Evolutionary conservation across 2,888 invertebrate genomes (phyloP).

Genomic region (Cheiracanthium punctorium): DNA sequence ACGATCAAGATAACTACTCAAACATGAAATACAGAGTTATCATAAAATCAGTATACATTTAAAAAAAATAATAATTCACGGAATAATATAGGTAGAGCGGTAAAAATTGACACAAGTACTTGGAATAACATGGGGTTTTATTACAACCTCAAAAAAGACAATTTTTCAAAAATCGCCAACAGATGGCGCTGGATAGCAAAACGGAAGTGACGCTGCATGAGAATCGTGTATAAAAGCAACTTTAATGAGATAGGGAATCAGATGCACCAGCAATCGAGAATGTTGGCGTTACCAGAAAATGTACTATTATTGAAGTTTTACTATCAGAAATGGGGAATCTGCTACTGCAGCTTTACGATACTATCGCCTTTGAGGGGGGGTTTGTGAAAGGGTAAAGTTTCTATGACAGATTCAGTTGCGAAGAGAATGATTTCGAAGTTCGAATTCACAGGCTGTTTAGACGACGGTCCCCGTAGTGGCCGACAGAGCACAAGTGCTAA

Average conservation of each 20-base stretch:
- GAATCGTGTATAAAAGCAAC: not conserved
- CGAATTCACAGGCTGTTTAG: conserved; percentile 4
- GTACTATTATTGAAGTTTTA: conserved; percentile 3
- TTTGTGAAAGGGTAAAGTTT: not conserved
- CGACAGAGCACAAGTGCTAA: not conserved
- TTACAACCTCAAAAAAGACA: not conserved
- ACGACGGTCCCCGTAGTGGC: not conserved
- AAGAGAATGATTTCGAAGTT: conserved; percentile 6
- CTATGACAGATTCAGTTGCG: not conserved
- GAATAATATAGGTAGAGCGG: not conserved
- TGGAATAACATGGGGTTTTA: conserved; percentile 5
- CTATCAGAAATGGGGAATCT: conserved; percentile 4
- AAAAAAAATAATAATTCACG: not conserved
- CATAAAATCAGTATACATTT: not conserved
- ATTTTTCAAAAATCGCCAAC: not conserved
- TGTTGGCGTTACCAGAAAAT: conserved; percentile 2
- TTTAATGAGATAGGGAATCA: not conserved
- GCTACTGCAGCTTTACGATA: conserved; percentile 1
- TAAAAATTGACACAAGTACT: not conserved
- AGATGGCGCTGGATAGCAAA: conserved; percentile 4
- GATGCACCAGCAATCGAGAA: conserved; percentile 5
- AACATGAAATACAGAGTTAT: not conserved
- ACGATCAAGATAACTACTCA: no score
- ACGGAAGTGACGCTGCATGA: not conserved
- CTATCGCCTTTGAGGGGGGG: conserved; percentile 8